phyloP scores from a whole-genome alignment of 1,140 invertebrate genomes.

The Euura lappo region DNA sequence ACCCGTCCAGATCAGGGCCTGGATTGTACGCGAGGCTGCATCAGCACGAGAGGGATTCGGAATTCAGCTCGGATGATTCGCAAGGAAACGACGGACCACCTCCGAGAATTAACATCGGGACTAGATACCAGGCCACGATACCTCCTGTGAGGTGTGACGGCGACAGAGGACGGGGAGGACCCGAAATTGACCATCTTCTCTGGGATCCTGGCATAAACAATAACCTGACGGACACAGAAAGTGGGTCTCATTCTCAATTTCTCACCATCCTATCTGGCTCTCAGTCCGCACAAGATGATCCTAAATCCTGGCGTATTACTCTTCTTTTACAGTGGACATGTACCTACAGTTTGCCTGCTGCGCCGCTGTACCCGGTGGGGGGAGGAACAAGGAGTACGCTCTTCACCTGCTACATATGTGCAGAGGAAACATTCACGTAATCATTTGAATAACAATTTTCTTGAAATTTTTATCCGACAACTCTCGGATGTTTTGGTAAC shows the following conservation, averaged over 20 bases:
- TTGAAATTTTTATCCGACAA: constrained; percentile 16
- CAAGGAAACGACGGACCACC: constrained; percentile 58
- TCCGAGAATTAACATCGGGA: constrained; percentile 87
- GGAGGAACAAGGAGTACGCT: constrained; percentile 93
- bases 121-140: constrained; percentile 86
- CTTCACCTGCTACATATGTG: constrained; percentile 88
- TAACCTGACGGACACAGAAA: constrained; percentile 74
- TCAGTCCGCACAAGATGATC: neutral
- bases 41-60: constrained; percentile 53
- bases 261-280: neutral
- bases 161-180: constrained; percentile 52
- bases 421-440: constrained; percentile 85
- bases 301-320: neutral
- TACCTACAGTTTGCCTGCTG: constrained; percentile 93
- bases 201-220: constrained; percentile 85
- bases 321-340: constrained; percentile 72
- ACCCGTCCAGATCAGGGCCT: constrained; percentile 84
- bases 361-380: constrained; percentile 86
- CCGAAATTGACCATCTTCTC: constrained; percentile 73
- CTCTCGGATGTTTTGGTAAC: constrained; percentile 10
- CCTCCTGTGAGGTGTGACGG: constrained; percentile 65
- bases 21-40: constrained; percentile 77
- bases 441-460: constrained; percentile 27
- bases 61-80: constrained; percentile 57
- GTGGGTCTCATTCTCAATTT: constrained; percentile 57